Evolutionary conservation across 2,888 invertebrate species (phyloP).

Genomic region (Apotomis betuletana): DNA sequence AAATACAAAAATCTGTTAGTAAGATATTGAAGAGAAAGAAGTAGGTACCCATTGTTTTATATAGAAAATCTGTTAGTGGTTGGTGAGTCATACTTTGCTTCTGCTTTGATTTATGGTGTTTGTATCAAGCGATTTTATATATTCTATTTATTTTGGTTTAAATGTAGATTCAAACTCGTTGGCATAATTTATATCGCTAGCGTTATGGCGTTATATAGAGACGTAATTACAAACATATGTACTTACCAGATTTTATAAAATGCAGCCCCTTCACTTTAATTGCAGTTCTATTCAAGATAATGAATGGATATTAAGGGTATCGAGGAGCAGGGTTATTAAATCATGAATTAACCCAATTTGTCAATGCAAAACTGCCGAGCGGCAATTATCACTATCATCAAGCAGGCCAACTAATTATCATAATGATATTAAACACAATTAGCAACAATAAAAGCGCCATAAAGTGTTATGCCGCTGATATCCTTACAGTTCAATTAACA

Average conservation of each 20-base stretch:
- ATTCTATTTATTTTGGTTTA: too few relatives aligned
- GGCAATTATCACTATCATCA: slow-evolving; percentile 24
- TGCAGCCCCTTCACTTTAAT: neutral
- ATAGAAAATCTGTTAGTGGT: too few relatives aligned
- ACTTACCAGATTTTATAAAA: neutral
- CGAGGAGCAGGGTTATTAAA: slow-evolving; percentile 17
- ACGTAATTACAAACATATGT: too few relatives aligned
- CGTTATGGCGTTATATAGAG: too few relatives aligned
- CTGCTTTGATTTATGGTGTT: too few relatives aligned
- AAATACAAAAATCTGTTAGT: too few relatives aligned
- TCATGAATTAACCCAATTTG: slow-evolving; percentile 34
- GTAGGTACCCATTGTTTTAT: too few relatives aligned
- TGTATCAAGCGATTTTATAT: too few relatives aligned
- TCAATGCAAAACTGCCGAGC: slow-evolving; percentile 28
- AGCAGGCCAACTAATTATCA: slow-evolving; percentile 36
- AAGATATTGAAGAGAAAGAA: too few relatives aligned
- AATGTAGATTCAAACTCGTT: too few relatives aligned
- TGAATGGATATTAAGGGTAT: slow-evolving; percentile 11
- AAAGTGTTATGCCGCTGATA: slow-evolving; percentile 59
- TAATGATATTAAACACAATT: slow-evolving; percentile 44
- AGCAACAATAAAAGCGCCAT: slow-evolving; percentile 43
- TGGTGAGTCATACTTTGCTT: too few relatives aligned
- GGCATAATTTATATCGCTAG: too few relatives aligned
- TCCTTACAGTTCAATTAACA: slow-evolving; percentile 64
- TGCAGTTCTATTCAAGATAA: slow-evolving; percentile 1